These are phyloP conservation scores for Meandrusa payeni DNA, from an alignment of 2,888 invertebrate species.

Conservation along the genomic window DNA sequence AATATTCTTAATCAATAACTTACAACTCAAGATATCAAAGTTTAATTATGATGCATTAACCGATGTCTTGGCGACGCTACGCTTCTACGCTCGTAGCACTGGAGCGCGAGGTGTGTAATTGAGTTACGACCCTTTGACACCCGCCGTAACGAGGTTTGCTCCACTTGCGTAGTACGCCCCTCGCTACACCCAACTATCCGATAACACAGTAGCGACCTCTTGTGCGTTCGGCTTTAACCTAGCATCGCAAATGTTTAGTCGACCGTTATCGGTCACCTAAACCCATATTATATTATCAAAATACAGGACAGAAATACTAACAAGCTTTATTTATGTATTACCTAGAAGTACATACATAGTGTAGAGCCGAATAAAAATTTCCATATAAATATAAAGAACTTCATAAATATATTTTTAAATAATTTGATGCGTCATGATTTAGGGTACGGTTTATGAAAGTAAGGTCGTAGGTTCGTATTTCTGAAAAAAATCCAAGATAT, in stretches of 20 bases:
- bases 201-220: conserved; percentile 27
- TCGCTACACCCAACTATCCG: conserved; percentile 32
- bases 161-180: conserved; percentile 47
- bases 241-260: not conserved
- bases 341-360: too few species aligned
- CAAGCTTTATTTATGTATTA: too few species aligned
- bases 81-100: conserved; percentile 28
- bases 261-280: not conserved
- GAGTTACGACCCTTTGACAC: conserved; percentile 77
- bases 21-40: not conserved
- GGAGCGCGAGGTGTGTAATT: conserved; percentile 67
- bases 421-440: too few species aligned
- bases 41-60: conserved; percentile 17
- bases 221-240: conserved; percentile 10
- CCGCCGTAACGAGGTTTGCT: conserved; percentile 73
- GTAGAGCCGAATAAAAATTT: too few species aligned
- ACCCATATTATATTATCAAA: too few species aligned
- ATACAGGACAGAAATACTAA: too few species aligned
- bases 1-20: too few species aligned
- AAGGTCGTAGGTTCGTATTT: too few species aligned
- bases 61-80: conserved; percentile 13
- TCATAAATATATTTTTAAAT: too few species aligned
- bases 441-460: too few species aligned
- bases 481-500: too few species aligned
- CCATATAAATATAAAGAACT: too few species aligned